Conservation (phyloP, 2,797 vertebrate species). For the Poliocrania exsul region DNA sequence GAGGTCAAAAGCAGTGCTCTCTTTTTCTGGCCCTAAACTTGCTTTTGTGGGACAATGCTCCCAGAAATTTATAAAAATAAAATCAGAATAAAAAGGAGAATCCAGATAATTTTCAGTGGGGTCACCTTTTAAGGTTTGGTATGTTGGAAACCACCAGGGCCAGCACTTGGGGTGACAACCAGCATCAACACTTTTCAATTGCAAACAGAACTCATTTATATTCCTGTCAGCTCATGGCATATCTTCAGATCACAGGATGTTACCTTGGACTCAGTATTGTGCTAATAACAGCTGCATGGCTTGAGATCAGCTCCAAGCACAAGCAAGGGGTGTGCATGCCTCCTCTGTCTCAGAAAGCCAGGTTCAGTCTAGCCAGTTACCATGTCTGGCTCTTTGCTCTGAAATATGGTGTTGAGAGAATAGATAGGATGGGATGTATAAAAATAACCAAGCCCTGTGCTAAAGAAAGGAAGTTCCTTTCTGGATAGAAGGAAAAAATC, state of each 20-base stretch:
- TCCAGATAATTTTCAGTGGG: neutral
- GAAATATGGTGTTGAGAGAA: neutral
- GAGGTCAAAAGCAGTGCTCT: neutral
- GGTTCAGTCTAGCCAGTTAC: neutral
- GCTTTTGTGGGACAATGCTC: neutral
- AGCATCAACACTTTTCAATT: neutral
- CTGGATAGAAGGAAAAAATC: neutral
- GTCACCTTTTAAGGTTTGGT: neutral
- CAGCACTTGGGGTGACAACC: neutral
- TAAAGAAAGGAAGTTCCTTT: neutral
- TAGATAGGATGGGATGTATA: neutral
- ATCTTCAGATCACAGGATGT: neutral
- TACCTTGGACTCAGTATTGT: neutral
- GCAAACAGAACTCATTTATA: neutral
- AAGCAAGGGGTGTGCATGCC: accelerated
- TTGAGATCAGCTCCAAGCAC: neutral
- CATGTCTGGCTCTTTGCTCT: neutral
- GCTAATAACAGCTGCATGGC: neutral
- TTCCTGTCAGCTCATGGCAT: neutral
- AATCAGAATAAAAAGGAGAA: neutral
- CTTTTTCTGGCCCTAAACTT: neutral
- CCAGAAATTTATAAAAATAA: neutral
- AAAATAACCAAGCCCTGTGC: neutral
- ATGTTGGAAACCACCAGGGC: neutral
- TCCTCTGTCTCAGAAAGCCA: neutral